A percentile compares a stretch with the other conserved stretches of the same genome.
Evolutionary conservation across 2,888 invertebrate species (phyloP).

Genomic region (Hemistola chrysoprasaria): DNA sequence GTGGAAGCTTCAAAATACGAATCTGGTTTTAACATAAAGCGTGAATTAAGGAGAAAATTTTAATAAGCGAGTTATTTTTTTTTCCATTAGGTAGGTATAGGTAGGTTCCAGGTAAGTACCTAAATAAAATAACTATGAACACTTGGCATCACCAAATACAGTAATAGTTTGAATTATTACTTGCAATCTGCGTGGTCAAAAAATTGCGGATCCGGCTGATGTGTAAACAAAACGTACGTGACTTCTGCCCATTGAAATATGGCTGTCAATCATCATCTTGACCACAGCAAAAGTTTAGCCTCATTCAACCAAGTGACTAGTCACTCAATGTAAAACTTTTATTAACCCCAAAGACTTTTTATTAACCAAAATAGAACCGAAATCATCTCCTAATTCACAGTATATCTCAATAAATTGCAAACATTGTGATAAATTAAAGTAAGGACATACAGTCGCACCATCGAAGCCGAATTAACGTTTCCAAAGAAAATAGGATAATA

Average conservation of each 20-base stretch:
- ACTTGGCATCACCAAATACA: too few relatives aligned
- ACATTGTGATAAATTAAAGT: constrained; percentile 14
- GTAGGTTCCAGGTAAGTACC: too few relatives aligned
- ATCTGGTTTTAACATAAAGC: too few relatives aligned
- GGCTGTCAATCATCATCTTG: constrained; percentile 43
- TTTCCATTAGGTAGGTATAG: too few relatives aligned
- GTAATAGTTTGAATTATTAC: too few relatives aligned
- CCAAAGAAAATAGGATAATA: neutral
- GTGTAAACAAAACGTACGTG: constrained; percentile 50
- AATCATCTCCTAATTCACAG: neutral
- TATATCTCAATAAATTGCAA: neutral
- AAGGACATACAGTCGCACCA: constrained; percentile 6
- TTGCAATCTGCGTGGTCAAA: too few relatives aligned
- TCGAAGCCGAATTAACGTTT: neutral
- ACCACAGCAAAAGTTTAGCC: neutral
- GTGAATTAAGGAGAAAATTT: too few relatives aligned
- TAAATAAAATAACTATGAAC: too few relatives aligned
- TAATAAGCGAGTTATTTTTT: too few relatives aligned
- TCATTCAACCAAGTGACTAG: neutral
- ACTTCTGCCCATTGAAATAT: constrained; percentile 46
- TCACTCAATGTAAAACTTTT: neutral
- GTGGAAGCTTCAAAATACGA: too few relatives aligned
- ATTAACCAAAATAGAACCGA: too few relatives aligned
- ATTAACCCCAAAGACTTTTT: neutral
- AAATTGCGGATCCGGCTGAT: constrained; percentile 22